Evolutionary conservation across 2,797 vertebrate genomes (phyloP).

Genomic region (Fistularia commersonii): DNA sequence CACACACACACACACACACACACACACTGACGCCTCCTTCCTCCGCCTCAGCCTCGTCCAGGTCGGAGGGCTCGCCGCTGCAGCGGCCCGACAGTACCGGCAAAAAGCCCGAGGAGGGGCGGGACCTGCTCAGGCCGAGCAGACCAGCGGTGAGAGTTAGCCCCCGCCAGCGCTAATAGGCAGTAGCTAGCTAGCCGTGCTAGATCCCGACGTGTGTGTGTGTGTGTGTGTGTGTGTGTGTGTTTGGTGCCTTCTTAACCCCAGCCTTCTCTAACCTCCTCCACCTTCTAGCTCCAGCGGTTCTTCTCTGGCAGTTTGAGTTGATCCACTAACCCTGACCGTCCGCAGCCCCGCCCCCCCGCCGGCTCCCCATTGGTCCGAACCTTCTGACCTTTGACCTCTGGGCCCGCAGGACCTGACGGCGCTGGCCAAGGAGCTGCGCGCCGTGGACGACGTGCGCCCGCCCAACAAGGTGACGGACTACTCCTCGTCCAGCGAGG

Average conservation of each 20-base stretch:
- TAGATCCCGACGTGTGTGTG: slow-evolving; percentile 32
- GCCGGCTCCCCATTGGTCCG: slow-evolving; percentile 54
- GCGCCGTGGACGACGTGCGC: slow-evolving; percentile 91
- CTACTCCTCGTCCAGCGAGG: slow-evolving; percentile 97
- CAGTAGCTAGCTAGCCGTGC: slow-evolving; percentile 19
- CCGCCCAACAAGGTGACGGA: slow-evolving; percentile 96
- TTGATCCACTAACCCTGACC: slow-evolving; percentile 56
- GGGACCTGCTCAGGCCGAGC: slow-evolving; percentile 81
- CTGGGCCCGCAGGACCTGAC: slow-evolving; percentile 85
- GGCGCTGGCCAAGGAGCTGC: slow-evolving; percentile 92
- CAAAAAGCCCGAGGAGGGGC: slow-evolving; percentile 89
- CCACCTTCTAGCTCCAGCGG: slow-evolving; percentile 29
- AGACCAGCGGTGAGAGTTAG: slow-evolving; percentile 85
- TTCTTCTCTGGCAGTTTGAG: slow-evolving; percentile 22
- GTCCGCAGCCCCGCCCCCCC: slow-evolving; percentile 34
- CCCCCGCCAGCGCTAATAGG: slow-evolving; percentile 18
- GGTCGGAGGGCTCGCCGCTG: slow-evolving; percentile 89
- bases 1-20: background rate
- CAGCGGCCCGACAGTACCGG: slow-evolving; percentile 83
- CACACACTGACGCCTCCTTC: background rate
- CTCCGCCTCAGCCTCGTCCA: slow-evolving; percentile 84
- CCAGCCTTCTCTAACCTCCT: slow-evolving; percentile 5
- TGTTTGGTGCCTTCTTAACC: background rate
- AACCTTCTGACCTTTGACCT: slow-evolving; percentile 33
- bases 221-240: slow-evolving; percentile 11